These are phyloP conservation scores for Trichopria drosophilae DNA, from an alignment of 2,888 invertebrate genomes.

Conservation along the genomic window DNA sequence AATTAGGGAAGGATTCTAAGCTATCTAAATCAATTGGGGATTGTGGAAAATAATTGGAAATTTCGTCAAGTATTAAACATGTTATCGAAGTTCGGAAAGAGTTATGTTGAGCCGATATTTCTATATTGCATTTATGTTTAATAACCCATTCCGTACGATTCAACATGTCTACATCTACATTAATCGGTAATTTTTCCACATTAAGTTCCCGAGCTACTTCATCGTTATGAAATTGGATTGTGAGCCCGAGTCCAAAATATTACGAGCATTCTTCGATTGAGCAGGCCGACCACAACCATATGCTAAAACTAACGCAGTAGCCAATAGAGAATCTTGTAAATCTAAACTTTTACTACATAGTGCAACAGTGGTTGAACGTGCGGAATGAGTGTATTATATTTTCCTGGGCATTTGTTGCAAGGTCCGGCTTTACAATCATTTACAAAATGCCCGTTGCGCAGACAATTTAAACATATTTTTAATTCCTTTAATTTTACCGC, in stretches of 20 bases:
- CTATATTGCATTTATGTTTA: no score
- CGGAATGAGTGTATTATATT: slow-evolving; percentile 27
- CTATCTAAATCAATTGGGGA: slow-evolving; percentile 11
- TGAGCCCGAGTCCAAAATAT: no score
- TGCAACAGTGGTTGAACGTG: slow-evolving; percentile 5
- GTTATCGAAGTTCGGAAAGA: no score
- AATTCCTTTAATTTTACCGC: slow-evolving; percentile 17
- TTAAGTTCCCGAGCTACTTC: slow-evolving; percentile 13
- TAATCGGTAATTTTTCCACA: slow-evolving; percentile 10
- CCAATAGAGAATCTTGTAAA: not conserved
- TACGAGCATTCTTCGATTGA: no score
- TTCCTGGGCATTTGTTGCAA: slow-evolving; percentile 23
- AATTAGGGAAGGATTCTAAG: no score
- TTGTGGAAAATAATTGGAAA: slow-evolving; percentile 28
- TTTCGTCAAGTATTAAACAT: slow-evolving; percentile 22
- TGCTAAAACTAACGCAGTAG: not conserved
- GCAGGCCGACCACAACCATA: not conserved
- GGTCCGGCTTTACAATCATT: slow-evolving; percentile 25
- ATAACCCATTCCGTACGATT: no score
- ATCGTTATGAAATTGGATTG: no score
- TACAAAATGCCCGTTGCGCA: slow-evolving; percentile 26
- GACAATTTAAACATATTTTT: slow-evolving; percentile 21
- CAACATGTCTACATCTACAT: slow-evolving; percentile 16
- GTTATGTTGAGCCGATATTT: no score
- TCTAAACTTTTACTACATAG: not conserved